phyloP scores from a whole-genome alignment of 2,888 invertebrate species.

The Rotaria macrura region DNA sequence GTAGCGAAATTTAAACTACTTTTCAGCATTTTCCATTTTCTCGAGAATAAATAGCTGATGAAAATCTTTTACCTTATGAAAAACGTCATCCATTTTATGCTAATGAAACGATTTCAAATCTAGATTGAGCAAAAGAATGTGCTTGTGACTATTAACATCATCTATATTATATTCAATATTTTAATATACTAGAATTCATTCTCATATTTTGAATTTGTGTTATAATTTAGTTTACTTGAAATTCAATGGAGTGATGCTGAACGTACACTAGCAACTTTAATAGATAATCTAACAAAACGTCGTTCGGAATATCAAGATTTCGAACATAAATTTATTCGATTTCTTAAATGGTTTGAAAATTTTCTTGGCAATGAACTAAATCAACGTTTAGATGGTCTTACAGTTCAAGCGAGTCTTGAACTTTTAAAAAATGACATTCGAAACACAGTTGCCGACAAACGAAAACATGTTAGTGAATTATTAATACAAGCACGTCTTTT shows the following conservation, averaged over 20 bases:
- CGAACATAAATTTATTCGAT: neutral
- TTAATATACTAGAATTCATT: too few species aligned
- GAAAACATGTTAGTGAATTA: neutral
- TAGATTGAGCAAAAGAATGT: too few species aligned
- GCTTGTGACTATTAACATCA: too few species aligned
- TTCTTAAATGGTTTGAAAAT: neutral
- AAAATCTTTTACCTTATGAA: too few species aligned
- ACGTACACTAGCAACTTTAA: neutral
- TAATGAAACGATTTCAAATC: too few species aligned
- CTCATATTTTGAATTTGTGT: too few species aligned
- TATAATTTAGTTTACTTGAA: conserved; percentile 13
- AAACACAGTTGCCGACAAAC: neutral
- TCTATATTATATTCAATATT: too few species aligned
- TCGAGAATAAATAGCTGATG: too few species aligned
- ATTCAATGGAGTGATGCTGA: conserved; percentile 17
- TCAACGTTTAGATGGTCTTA: neutral
- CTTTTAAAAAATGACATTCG: neutral
- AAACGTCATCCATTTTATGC: too few species aligned
- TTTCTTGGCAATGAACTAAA: neutral
- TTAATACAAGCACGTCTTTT: neutral
- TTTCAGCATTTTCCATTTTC: too few species aligned
- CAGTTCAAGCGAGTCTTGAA: neutral
- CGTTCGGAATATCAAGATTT: conserved; percentile 3
- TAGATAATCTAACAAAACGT: neutral
- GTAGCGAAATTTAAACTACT: too few species aligned